Percentiles rank a stretch among this genome's conserved stretches.
Conservation (phyloP, 2,888 invertebrate genomes). For the Luffia ferchaultella region DNA sequence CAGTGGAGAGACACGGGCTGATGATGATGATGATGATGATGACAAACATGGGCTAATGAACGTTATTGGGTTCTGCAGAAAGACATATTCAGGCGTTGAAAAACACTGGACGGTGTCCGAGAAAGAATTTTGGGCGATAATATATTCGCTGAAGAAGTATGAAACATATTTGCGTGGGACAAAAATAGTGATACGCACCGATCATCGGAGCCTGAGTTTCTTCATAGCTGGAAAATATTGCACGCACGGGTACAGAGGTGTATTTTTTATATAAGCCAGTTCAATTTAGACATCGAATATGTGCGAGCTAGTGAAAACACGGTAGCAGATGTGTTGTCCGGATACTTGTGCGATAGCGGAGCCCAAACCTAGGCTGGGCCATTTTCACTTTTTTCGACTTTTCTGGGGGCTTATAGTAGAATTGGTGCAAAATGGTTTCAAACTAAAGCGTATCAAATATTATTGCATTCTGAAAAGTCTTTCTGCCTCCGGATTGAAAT, state of each 20-base stretch:
- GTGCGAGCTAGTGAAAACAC: conserved; percentile 19
- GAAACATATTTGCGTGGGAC: conserved; percentile 18
- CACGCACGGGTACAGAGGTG: conserved; percentile 19
- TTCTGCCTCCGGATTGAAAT: too few relatives aligned
- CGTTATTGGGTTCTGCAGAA: conserved; percentile 18
- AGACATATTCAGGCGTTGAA: conserved; percentile 14
- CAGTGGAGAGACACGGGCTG: too few relatives aligned
- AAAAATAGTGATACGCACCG: conserved; percentile 18
- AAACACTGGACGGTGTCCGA: conserved; percentile 18
- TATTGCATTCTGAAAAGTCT: too few relatives aligned
- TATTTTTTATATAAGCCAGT: conserved; percentile 19
- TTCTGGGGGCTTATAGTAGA: too few relatives aligned
- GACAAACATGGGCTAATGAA: conserved; percentile 7
- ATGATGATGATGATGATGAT: too few relatives aligned
- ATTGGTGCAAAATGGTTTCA: too few relatives aligned
- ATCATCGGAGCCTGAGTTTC: conserved; percentile 20
- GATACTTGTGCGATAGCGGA: conserved; percentile 13
- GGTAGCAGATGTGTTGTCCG: conserved; percentile 20
- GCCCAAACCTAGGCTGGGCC: too few relatives aligned
- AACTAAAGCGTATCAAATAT: too few relatives aligned
- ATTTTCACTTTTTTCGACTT: too few relatives aligned
- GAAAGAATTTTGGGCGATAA: conserved; percentile 19
- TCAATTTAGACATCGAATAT: conserved; percentile 16
- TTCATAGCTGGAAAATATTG: conserved; percentile 19
- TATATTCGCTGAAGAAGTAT: conserved; percentile 19